These are phyloP conservation scores for Schrankia costaestrigalis DNA, from an alignment of 2,888 invertebrate species.

Conservation along the genomic window DNA sequence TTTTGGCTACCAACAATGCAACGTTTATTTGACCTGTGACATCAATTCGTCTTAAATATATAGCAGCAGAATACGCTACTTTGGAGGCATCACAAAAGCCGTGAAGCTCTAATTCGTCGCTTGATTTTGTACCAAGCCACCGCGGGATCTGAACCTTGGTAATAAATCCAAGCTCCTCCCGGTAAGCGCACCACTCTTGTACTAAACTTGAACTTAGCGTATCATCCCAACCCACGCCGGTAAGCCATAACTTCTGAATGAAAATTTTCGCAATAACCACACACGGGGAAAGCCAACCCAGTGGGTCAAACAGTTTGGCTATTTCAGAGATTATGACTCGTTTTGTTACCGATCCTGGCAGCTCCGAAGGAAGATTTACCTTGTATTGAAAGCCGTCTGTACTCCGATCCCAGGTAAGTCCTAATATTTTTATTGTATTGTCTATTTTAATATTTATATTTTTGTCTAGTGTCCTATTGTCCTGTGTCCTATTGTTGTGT, in stretches of 20 bases:
- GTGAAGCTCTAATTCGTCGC: constrained; percentile 17
- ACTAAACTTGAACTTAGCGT: not conserved
- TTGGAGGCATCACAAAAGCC: constrained; percentile 25
- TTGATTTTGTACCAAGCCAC: constrained; percentile 9
- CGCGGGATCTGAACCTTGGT: constrained; percentile 11
- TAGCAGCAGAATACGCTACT: constrained; percentile 12
- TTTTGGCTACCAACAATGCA: constrained; percentile 4
- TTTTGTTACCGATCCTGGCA: constrained; percentile 11
- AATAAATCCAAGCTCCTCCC: constrained; percentile 5
- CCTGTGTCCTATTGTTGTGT: not conserved
- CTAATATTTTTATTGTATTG: not conserved
- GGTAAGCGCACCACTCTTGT: constrained; percentile 19
- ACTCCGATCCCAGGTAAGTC: constrained; percentile 6
- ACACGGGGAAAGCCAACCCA: not conserved
- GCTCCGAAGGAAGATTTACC: constrained; percentile 11
- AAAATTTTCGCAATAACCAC: not conserved
- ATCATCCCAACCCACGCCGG: not conserved
- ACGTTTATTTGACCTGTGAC: not conserved
- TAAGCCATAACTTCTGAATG: not conserved
- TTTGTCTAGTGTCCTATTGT: not conserved
- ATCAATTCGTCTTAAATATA: constrained; percentile 1
- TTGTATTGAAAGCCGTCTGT: constrained; percentile 15
- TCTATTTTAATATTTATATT: constrained; percentile 1
- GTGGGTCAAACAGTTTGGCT: not conserved
- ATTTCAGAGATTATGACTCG: not conserved